Conservation (phyloP, 1,140 invertebrate genomes). For the Dreissena rostriformis region DNA sequence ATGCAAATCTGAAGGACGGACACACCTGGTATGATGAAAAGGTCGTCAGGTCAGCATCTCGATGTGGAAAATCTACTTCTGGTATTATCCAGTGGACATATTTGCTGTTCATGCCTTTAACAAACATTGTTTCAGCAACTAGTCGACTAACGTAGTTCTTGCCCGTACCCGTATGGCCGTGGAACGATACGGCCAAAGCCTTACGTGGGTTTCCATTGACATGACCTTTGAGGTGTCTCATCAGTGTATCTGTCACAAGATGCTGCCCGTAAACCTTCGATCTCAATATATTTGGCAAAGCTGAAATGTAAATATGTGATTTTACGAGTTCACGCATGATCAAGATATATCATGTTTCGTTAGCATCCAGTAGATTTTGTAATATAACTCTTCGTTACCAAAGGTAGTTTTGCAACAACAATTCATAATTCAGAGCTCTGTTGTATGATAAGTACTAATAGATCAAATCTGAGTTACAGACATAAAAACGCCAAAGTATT, state of each 20-base stretch:
- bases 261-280: constrained; percentile 66
- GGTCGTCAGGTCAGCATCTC: constrained; percentile 55
- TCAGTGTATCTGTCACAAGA: constrained; percentile 57
- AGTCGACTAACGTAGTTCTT: constrained; percentile 87
- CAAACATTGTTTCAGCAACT: constrained; percentile 89
- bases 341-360: too few relatives aligned
- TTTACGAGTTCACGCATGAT: too few relatives aligned
- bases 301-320: constrained; percentile 30
- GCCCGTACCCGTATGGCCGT: constrained; percentile 77
- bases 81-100: constrained; percentile 92
- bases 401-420: too few relatives aligned
- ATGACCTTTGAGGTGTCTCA: constrained; percentile 61
- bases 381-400: too few relatives aligned
- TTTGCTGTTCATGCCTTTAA: constrained; percentile 87
- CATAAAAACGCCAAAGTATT: too few relatives aligned
- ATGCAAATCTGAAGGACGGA: constrained; percentile 85
- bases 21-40: constrained; percentile 70
- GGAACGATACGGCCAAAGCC: constrained; percentile 77
- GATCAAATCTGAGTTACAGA: too few relatives aligned
- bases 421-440: too few relatives aligned
- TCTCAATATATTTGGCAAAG: constrained; percentile 45
- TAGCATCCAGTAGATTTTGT: too few relatives aligned
- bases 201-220: constrained; percentile 62
- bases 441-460: too few relatives aligned
- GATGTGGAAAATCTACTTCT: constrained; percentile 88